Base-by-base conservation (phyloP, 1,140 invertebrate species). In the Lordiphosa collinella region DNA sequence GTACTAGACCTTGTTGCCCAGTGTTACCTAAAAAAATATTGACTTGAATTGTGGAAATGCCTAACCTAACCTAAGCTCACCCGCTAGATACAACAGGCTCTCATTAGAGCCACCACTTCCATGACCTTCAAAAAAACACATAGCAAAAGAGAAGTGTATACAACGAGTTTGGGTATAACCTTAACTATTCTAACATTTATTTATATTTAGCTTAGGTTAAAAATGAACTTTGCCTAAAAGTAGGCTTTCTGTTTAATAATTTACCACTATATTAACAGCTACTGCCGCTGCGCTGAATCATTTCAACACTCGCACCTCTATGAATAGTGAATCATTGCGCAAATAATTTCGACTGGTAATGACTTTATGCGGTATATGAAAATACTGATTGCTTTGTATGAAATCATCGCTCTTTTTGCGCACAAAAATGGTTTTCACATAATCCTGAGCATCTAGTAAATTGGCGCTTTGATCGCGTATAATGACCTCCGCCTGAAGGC, bases 341-440 rank as follows among this genome's bases (percentile, higher is more conserved):
- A 93, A 87, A 67, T 93, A 93, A 47, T 92, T 92, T 29, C 92
- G 90, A 75, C 93, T 93, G 44, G 91, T 91, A 5, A 95, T 73
- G 18, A 90, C 92, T 5, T 91, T 91, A 76, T 94, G 93, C 0
- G 94, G 93, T 65, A 95, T 93, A 76, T 94, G 94, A 87, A 94
- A 92, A 70, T 93, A 93, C 65, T 93, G 91, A 51, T 92, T 90
- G 50, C 91, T 93, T 47, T 91, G 90, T 13, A 88, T 75, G 18
- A 90, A 91, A 38, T 91, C 89, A n/a, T 91, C 89, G 25, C 87
- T 87, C 38, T 90, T 89, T 47, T 90, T 88, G 9, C 91, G 89
- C 7, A 90, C 86, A 13, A 69, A 55, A 11, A 90, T 85, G 31
- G 89, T 88, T 69, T 88, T 91, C 0, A 91, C 89, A 51, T 90